These are phyloP conservation scores for Probaryconus sp. DNA, from an alignment of 1,140 invertebrate genomes.

Conservation along the genomic window DNA sequence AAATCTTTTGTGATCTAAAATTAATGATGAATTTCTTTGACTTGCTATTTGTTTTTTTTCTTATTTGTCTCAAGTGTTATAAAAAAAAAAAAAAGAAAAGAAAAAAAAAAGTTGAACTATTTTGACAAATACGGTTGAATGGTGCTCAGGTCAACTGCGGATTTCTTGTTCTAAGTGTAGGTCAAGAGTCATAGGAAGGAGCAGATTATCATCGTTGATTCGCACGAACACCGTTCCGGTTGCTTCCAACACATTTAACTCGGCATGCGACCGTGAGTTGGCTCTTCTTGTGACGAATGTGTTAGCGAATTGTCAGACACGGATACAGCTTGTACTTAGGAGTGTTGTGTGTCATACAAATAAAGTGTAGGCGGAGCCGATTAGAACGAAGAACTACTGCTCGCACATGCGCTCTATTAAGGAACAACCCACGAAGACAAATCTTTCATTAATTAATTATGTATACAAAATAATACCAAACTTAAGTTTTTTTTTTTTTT, in stretches of 20 bases:
- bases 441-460: conserved; percentile 22
- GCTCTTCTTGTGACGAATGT: conserved; percentile 3
- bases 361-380: conserved; percentile 69
- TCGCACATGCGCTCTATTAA: conserved; percentile 68
- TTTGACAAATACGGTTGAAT: no score
- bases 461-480: background rate
- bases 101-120: no score
- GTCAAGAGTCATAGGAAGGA: conserved; percentile 24
- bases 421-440: conserved; percentile 64
- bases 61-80: no score
- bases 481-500: no score
- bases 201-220: conserved; percentile 27
- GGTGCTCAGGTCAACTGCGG: no score
- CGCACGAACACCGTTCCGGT: conserved; percentile 8
- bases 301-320: conserved; percentile 31
- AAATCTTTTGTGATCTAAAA: no score
- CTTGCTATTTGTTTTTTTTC: no score
- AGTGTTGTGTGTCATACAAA: conserved; percentile 36
- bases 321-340: conserved; percentile 21
- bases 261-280: background rate
- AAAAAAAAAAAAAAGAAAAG: no score
- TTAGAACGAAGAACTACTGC: conserved; percentile 50
- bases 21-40: no score
- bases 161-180: conserved; percentile 25
- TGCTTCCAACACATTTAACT: conserved; percentile 6